Base-by-base conservation (phyloP, 2,113 vertebrate genomes). In the Callionymus lyra region DNA sequence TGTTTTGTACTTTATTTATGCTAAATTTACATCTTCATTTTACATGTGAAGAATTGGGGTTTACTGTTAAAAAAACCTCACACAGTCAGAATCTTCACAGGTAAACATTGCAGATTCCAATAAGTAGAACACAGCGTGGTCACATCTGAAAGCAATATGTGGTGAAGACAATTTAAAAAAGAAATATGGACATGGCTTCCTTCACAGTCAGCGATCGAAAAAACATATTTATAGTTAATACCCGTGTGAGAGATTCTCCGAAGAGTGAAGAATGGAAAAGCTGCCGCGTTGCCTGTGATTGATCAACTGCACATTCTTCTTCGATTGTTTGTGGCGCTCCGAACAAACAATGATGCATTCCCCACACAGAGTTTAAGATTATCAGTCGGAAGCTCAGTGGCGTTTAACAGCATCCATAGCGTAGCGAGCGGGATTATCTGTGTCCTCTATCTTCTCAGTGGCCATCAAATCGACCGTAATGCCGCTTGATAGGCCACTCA, bases 391-490 rank as follows among this genome's bases (percentile, higher is more conserved):
- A 15, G 34, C 42, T 35, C 39, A 38, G 44, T 34, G 44, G 31
- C 31, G 38, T 68, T 49, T 43, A 68, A 59, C 34, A 12, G 31
- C 55, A 44, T 59, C 50, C 31, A 4, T 52, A 39, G 38, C 44
- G n/a, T 33, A 38, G 43, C 41, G 12, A 31, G 56, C 56, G 54
- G 40, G 52, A 70, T 61, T 69, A 61, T 62, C 66, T 44, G 50
- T 56, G 59, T 71, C 70, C 72, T 65, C 59, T 39, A 61, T 69
- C 59, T 55, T 53, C 68, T 69, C 70, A 53, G 73, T 57, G 63
- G 76, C 50, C 38, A 59, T 69, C 53, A 63, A 53, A 79, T 79
- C 51, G 49, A 76, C 68, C 44, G 35, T 44, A 55, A 57, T 72
- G 70, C 69, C 53, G 51, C 65, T 68, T 67, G 63, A 79, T 74